These are phyloP conservation scores for Galerucella calmariensis DNA, from an alignment of 2,888 invertebrate genomes.

Conservation along the genomic window DNA sequence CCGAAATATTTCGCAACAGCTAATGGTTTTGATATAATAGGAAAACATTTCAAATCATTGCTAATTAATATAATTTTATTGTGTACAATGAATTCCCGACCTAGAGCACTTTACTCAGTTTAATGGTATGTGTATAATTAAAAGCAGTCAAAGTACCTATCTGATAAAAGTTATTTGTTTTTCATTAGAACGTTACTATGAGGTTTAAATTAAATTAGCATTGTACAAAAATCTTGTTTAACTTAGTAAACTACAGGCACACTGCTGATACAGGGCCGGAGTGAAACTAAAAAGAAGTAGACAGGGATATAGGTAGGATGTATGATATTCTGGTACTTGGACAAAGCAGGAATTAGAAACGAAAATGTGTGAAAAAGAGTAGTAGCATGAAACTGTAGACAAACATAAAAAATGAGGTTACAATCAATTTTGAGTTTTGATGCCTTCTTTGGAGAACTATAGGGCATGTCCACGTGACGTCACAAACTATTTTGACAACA, in stretches of 20 bases:
- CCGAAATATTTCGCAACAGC: no score
- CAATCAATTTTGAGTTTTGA: no score
- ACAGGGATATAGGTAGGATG: no score
- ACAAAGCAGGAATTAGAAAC: no score
- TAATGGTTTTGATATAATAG: no score
- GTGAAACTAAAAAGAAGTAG: background rate
- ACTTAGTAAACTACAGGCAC: background rate
- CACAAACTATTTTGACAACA: no score
- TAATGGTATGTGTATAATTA: background rate
- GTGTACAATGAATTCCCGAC: background rate
- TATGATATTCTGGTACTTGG: no score
- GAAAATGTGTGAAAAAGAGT: no score
- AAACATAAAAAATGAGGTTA: no score
- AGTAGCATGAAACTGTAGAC: no score
- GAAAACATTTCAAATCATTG: background rate
- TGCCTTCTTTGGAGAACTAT: no score
- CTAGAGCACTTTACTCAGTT: background rate
- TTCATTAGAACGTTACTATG: background rate
- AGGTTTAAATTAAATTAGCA: constrained; percentile 11
- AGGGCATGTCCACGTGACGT: no score
- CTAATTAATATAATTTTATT: background rate
- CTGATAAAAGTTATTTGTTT: constrained; percentile 1
- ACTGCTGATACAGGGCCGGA: background rate
- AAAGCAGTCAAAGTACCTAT: background rate
- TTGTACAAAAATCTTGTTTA: constrained; percentile 8